These are phyloP conservation scores for Nomada fucata DNA, from an alignment of 2,888 invertebrate genomes.

Conservation along the genomic window DNA sequence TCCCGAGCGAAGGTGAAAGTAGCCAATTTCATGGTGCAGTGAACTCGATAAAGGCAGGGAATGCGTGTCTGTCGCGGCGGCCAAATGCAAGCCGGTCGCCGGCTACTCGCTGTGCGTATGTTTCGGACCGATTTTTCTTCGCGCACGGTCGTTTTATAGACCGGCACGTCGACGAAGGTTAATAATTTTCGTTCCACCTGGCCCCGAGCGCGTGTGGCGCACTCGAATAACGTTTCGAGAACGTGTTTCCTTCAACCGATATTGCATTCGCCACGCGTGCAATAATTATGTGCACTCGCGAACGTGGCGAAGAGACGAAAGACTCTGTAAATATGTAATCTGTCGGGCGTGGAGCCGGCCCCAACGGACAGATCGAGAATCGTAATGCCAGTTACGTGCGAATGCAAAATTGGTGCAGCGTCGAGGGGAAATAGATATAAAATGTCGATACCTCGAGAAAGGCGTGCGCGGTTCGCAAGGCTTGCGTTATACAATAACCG, in stretches of 20 bases:
- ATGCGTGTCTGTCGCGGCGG: slow-evolving; percentile 43
- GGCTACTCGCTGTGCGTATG: slow-evolving; percentile 3
- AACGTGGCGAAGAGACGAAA: neutral
- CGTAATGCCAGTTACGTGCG: too few relatives aligned
- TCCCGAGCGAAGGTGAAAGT: slow-evolving; percentile 65
- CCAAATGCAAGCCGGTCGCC: slow-evolving; percentile 26
- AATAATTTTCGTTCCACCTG: slow-evolving; percentile 22
- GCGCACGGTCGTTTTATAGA: slow-evolving; percentile 32
- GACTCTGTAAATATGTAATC: neutral
- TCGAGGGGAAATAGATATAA: too few relatives aligned
- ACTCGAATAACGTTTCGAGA: slow-evolving; percentile 31
- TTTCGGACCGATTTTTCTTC: slow-evolving; percentile 6
- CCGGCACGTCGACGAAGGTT: slow-evolving; percentile 21
- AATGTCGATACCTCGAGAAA: neutral
- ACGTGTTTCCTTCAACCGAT: slow-evolving; percentile 11
- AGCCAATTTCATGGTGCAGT: slow-evolving; percentile 71
- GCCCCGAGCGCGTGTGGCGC: neutral
- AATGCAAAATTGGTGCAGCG: too few relatives aligned
- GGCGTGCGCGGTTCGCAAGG: neutral
- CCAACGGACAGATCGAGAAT: neutral
- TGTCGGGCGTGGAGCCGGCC: too few relatives aligned
- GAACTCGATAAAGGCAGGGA: slow-evolving; percentile 67
- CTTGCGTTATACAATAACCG: neutral
- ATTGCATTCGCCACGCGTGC: neutral
- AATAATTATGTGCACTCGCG: neutral